Percentiles rank a stretch among this genome's conserved stretches.
These are phyloP conservation scores for Volucella inflata DNA, from an alignment of 2,888 invertebrate species.

Conservation along the genomic window DNA sequence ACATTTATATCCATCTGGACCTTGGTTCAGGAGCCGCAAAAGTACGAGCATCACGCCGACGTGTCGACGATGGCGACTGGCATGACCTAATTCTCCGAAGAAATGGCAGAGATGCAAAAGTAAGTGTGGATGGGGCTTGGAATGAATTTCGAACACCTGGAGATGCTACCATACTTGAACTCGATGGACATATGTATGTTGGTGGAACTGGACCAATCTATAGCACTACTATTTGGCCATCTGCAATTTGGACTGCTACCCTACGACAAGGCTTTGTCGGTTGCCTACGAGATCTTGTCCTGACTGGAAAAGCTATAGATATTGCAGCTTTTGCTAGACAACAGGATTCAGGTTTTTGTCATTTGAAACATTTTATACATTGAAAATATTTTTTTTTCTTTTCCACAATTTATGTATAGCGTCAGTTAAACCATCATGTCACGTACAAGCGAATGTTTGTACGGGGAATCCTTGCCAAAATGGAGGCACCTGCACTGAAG, in stretches of 20 bases:
- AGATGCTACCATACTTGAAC: slow-evolving; percentile 94
- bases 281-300: slow-evolving; percentile 94
- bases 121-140: slow-evolving; percentile 94
- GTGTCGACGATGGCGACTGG: slow-evolving; percentile 96
- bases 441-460: slow-evolving; percentile 91
- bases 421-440: slow-evolving; percentile 94
- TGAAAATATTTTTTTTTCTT: not conserved
- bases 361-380: not conserved
- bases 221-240: slow-evolving; percentile 90
- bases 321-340: slow-evolving; percentile 94
- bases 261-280: slow-evolving; percentile 96
- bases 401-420: slow-evolving; percentile 85
- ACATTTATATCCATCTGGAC: slow-evolving; percentile 96
- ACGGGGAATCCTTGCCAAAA: slow-evolving; percentile 95
- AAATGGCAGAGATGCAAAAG: slow-evolving; percentile 92
- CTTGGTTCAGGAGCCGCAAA: slow-evolving; percentile 95
- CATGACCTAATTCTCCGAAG: slow-evolving; percentile 94
- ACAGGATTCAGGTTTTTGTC: slow-evolving; percentile 90
- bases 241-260: slow-evolving; percentile 95
- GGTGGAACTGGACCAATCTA: slow-evolving; percentile 94
- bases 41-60: slow-evolving; percentile 91
- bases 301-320: slow-evolving; percentile 95
- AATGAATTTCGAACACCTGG: slow-evolving; percentile 95
- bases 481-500: slow-evolving; percentile 94
- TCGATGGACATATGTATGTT: slow-evolving; percentile 94